Conservation (phyloP, 2,888 invertebrate species). For the Tillus elongatus region DNA sequence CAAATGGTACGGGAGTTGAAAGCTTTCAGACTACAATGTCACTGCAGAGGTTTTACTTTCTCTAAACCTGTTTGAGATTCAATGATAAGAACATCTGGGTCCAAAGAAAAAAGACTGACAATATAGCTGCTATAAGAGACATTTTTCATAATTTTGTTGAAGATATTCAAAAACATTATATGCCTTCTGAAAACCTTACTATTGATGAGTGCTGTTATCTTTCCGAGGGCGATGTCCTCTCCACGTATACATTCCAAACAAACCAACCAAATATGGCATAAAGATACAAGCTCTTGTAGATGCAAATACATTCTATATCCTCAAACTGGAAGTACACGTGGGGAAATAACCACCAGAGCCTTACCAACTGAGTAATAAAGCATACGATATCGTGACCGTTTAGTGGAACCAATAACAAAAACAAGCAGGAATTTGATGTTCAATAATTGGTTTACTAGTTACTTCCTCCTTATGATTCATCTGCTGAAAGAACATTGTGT, state of each 20-base stretch:
- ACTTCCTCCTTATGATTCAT: too few relatives aligned
- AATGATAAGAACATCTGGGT: slow-evolving; percentile 19
- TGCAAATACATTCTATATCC: too few relatives aligned
- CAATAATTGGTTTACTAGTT: slow-evolving; percentile 30
- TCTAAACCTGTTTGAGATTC: slow-evolving; percentile 17
- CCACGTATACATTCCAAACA: slow-evolving; percentile 11
- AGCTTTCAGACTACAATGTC: slow-evolving; percentile 21
- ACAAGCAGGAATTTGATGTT: slow-evolving; percentile 21
- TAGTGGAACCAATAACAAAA: slow-evolving; percentile 13
- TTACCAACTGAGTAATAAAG: too few relatives aligned
- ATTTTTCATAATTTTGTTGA: slow-evolving; percentile 12
- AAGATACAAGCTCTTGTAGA: too few relatives aligned
- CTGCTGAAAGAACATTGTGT: too few relatives aligned
- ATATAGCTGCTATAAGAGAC: slow-evolving; percentile 14
- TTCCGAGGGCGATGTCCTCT: slow-evolving; percentile 14
- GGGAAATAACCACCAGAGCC: too few relatives aligned
- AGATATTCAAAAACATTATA: slow-evolving; percentile 10
- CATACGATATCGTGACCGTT: slow-evolving; percentile 14
- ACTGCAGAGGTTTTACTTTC: slow-evolving; percentile 18
- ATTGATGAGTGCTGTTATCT: slow-evolving; percentile 14
- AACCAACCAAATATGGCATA: too few relatives aligned
- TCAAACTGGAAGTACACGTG: too few relatives aligned
- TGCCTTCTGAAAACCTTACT: slow-evolving; percentile 13
- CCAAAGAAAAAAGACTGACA: slow-evolving; percentile 16
- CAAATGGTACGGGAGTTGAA: slow-evolving; percentile 21